phyloP scores from a whole-genome alignment of 2,888 invertebrate genomes.

The Lymantria monacha region DNA sequence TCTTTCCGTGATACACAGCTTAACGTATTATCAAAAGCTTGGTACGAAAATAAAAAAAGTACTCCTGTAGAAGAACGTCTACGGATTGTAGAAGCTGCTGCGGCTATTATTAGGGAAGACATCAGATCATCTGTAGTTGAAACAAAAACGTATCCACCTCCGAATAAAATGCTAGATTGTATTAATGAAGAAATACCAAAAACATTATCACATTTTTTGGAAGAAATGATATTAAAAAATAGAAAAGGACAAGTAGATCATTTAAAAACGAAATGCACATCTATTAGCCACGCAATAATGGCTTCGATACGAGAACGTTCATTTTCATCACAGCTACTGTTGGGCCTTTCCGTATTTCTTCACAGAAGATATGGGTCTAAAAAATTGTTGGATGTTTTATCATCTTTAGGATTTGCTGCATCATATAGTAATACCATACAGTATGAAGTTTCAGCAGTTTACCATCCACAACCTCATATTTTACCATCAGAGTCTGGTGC shows the following conservation, averaged over 20 bases:
- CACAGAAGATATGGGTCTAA: background rate
- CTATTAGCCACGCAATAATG: slow-evolving; percentile 4
- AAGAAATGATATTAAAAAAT: background rate
- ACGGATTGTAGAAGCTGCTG: slow-evolving; percentile 22
- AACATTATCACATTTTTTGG: background rate
- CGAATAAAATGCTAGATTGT: slow-evolving; percentile 16
- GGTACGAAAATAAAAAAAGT: slow-evolving; percentile 47
- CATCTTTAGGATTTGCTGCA: background rate
- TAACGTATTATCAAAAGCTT: slow-evolving; percentile 44
- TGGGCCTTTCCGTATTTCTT: slow-evolving; percentile 12
- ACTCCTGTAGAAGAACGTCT: slow-evolving; percentile 39
- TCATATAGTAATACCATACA: slow-evolving; percentile 6
- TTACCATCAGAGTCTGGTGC: background rate
- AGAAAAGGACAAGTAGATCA: slow-evolving; percentile 13
- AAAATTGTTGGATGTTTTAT: background rate
- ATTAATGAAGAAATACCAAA: slow-evolving; percentile 3
- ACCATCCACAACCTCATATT: slow-evolving; percentile 9
- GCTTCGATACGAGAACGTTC: slow-evolving; percentile 14
- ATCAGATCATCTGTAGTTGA: slow-evolving; percentile 15
- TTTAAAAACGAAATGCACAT: slow-evolving; percentile 3
- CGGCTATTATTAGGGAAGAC: slow-evolving; percentile 23
- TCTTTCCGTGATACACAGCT: slow-evolving; percentile 44
- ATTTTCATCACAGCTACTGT: slow-evolving; percentile 19
- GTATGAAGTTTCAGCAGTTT: slow-evolving; percentile 9
- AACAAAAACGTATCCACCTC: slow-evolving; percentile 15